Conservation (phyloP, 2,888 invertebrate species). For the Macrophya annulata region DNA sequence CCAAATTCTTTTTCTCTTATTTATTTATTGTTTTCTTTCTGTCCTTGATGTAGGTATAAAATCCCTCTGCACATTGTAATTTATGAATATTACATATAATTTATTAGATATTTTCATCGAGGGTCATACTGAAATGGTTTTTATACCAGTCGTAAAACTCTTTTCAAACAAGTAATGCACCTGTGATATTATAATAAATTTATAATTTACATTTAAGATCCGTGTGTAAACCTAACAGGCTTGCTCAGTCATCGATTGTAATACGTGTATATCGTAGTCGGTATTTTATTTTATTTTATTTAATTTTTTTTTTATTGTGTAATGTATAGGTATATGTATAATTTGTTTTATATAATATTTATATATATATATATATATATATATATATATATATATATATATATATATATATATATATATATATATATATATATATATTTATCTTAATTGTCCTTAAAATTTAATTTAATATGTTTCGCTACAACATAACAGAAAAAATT, state of each 20-base stretch:
- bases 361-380: too few relatives aligned
- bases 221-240: slow-evolving; percentile 61
- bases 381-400: slow-evolving; percentile 51
- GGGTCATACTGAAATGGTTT: background rate
- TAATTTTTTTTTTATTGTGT: slow-evolving; percentile 37
- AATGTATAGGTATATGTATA: slow-evolving; percentile 52
- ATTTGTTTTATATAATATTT: slow-evolving; percentile 63
- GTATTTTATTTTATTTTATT: slow-evolving; percentile 45
- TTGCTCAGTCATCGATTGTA: slow-evolving; percentile 64
- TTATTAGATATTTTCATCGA: background rate
- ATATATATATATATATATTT: slow-evolving; percentile 60
- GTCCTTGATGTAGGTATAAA: too few relatives aligned
- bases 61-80: background rate
- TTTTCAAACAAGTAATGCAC: slow-evolving; percentile 61
- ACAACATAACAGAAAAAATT: slow-evolving; percentile 57
- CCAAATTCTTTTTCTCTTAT: background rate
- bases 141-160: slow-evolving; percentile 47
- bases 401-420: slow-evolving; percentile 63
- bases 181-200: slow-evolving; percentile 59
- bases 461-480: slow-evolving; percentile 57
- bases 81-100: background rate
- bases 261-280: slow-evolving; percentile 61
- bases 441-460: slow-evolving; percentile 63
- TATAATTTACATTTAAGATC: slow-evolving; percentile 64
- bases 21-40: too few relatives aligned